These are phyloP conservation scores for Leptogaster cylindrica DNA, from an alignment of 2,888 invertebrate genomes.

Conservation along the genomic window DNA sequence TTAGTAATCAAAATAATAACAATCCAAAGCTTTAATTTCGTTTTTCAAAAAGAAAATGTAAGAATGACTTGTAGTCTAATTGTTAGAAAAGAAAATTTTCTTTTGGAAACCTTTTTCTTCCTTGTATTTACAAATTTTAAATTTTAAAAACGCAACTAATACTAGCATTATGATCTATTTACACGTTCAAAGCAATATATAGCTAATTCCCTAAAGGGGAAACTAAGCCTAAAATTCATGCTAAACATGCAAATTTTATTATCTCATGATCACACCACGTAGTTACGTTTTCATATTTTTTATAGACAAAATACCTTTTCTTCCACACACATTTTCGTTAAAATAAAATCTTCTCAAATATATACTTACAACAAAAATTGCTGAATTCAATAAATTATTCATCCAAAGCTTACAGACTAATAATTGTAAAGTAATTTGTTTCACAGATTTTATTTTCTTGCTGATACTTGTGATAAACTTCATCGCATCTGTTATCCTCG, in stretches of 20 bases:
- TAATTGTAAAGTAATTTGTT: neutral
- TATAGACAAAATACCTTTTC: slow-evolving; percentile 16
- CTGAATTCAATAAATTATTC: neutral
- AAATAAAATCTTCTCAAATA: neutral
- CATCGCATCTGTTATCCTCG: slow-evolving; percentile 60
- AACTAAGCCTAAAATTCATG: slow-evolving; percentile 2
- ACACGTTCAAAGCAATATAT: no score
- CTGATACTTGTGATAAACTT: neutral
- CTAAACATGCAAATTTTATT: slow-evolving; percentile 10
- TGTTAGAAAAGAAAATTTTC: no score
- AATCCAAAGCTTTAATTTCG: no score
- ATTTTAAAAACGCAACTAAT: no score
- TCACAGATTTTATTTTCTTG: neutral
- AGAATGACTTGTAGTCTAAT: no score
- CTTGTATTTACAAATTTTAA: neutral
- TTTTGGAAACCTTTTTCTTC: slow-evolving; percentile 1
- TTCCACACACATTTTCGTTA: neutral
- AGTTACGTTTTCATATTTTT: neutral
- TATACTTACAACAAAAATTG: slow-evolving; percentile 1
- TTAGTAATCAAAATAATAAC: no score
- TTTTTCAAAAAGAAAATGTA: no score
- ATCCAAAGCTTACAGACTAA: neutral
- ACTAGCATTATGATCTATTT: neutral
- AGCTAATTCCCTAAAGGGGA: no score
- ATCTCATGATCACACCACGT: slow-evolving; percentile 24